A percentile compares a stretch with the other conserved stretches of the same genome.
Evolutionary conservation across 2,113 vertebrate species (phyloP).

Genomic region (Coracopsis vasa): DNA sequence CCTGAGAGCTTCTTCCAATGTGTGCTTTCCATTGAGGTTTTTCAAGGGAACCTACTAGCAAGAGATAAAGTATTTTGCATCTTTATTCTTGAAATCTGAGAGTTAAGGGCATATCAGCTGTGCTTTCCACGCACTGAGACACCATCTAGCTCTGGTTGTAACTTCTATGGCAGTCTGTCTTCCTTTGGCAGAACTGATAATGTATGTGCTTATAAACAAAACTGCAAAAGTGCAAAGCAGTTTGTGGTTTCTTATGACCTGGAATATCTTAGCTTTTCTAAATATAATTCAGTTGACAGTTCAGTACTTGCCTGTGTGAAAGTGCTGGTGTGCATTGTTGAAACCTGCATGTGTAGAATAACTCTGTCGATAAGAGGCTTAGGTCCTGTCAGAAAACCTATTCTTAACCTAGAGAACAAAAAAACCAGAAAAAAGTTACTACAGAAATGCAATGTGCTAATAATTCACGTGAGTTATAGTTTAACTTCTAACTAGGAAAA

Average conservation of each 20-base stretch:
- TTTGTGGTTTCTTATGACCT: neutral
- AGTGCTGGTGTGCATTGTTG: slow-evolving; percentile 88
- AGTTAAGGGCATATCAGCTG: neutral
- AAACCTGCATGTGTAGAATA: slow-evolving; percentile 89
- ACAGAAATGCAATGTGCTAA: neutral
- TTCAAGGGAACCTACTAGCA: neutral
- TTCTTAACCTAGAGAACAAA: slow-evolving; percentile 78
- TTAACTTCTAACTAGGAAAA: neutral
- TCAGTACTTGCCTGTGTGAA: slow-evolving; percentile 87
- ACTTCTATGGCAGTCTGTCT: neutral
- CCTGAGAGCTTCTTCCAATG: neutral
- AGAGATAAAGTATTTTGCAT: neutral
- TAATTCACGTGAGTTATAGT: neutral
- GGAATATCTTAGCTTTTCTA: neutral
- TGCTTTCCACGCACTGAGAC: neutral
- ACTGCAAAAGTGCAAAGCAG: neutral
- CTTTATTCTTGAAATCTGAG: neutral
- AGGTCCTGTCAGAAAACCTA: slow-evolving; percentile 92
- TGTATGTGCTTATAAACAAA: neutral
- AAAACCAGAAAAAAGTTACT: neutral
- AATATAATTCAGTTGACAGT: neutral
- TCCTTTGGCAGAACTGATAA: neutral
- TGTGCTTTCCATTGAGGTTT: neutral
- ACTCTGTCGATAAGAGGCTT: slow-evolving; percentile 87
- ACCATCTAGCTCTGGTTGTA: neutral